A percentile compares a stretch with the other conserved stretches of the same genome.
phyloP scores from a whole-genome alignment of 37 sponge, comb jelly and placozoan genomes.

The Chondrilla cf. caribensis region DNA sequence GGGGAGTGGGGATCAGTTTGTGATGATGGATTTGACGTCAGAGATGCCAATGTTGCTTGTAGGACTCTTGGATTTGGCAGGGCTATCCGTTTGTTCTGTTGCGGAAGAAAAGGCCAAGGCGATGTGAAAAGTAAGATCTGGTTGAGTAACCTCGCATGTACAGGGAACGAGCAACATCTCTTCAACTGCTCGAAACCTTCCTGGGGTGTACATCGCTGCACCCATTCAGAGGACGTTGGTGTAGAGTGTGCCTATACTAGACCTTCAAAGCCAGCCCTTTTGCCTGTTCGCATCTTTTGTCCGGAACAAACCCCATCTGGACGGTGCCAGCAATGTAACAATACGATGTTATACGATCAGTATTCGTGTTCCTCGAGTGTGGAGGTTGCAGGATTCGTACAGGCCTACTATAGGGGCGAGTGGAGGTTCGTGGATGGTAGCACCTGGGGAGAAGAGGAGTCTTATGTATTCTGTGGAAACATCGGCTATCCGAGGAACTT shows the following conservation, averaged over 20 bases:
- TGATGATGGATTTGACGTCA: constrained; percentile 46
- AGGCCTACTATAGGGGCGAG: constrained; percentile 14
- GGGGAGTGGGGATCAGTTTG: constrained; percentile 81
- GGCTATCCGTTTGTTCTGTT: background rate
- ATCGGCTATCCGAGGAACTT: constrained; percentile 64
- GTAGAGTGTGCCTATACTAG: constrained; percentile 32
- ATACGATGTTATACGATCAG: constrained; percentile 13
- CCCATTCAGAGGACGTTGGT: constrained; percentile 62
- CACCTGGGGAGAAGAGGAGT: constrained; percentile 32
- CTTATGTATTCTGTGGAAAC: constrained; percentile 57
- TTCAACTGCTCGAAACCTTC: constrained; percentile 24
- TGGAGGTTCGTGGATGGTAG: constrained; percentile 53
- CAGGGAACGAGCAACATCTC: constrained; percentile 22
- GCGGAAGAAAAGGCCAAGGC: background rate
- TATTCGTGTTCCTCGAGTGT: constrained; percentile 17
- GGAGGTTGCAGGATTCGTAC: constrained; percentile 55
- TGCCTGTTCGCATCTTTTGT: constrained; percentile 52
- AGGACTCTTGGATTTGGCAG: constrained; percentile 50
- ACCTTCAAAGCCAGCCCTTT: background rate
- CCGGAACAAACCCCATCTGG: constrained; percentile 7
- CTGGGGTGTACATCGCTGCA: constrained; percentile 25
- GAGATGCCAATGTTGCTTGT: constrained; percentile 54
- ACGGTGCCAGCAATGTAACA: constrained; percentile 16
- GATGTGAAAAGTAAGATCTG: constrained; percentile 20
- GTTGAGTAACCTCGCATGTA: constrained; percentile 57